phyloP scores from a whole-genome alignment of 2,888 invertebrate species.

The Zele albiditarsus region DNA sequence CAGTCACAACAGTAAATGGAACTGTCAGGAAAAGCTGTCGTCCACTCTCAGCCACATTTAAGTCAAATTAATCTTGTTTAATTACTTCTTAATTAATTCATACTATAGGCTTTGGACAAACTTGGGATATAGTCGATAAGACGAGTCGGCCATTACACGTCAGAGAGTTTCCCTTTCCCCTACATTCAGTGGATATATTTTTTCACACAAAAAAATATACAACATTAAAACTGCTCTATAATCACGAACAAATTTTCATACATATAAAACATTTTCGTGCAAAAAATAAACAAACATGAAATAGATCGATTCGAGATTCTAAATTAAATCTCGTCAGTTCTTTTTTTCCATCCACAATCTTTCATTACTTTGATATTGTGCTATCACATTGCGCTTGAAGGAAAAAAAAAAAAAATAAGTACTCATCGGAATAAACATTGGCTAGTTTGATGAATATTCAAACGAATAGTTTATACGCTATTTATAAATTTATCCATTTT shows the following conservation, averaged over 20 bases:
- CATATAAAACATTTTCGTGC: too few species aligned
- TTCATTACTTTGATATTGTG: neutral
- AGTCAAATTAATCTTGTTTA: constrained; percentile 63
- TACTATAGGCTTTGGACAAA: constrained; percentile 41
- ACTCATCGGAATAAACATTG: neutral
- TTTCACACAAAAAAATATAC: neutral
- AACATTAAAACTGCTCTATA: neutral
- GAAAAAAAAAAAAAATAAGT: neutral
- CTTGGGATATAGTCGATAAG: constrained; percentile 42
- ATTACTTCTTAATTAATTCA: constrained; percentile 63
- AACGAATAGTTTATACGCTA: neutral
- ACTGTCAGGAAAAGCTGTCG: constrained; percentile 52
- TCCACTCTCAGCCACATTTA: constrained; percentile 47
- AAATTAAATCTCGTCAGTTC: too few species aligned
- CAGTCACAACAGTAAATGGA: constrained; percentile 35
- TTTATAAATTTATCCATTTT: neutral
- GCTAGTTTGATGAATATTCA: neutral
- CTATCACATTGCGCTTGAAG: neutral
- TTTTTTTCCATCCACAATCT: neutral
- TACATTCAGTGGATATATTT: neutral
- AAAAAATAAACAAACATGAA: neutral
- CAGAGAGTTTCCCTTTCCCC: constrained; percentile 23
- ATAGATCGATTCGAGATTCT: neutral
- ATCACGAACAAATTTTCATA: neutral
- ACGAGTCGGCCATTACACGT: constrained; percentile 36